Evolutionary conservation across 2,113 vertebrate species (phyloP).

Genomic region (Microtus oregoni): DNA sequence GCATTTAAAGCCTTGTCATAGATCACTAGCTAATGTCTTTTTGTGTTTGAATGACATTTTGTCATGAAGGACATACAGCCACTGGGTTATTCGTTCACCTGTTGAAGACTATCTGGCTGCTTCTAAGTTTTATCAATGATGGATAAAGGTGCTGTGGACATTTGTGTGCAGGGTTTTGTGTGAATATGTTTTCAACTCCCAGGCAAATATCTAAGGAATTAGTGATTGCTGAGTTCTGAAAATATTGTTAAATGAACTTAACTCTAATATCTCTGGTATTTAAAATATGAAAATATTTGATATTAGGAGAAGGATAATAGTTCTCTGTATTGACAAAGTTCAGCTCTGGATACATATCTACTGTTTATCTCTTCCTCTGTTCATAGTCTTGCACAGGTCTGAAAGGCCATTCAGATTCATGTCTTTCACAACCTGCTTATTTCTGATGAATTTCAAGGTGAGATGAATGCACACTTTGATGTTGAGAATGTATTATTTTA

Average conservation of each 20-base stretch:
- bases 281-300: constrained; percentile 19
- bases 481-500: not conserved
- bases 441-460: constrained; percentile 32
- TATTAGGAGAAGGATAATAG: not conserved
- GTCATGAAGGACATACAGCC: not conserved
- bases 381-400: not conserved
- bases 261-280: constrained; percentile 13
- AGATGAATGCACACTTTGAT: constrained; percentile 40
- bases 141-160: not conserved
- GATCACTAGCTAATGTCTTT: not conserved
- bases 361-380: constrained; percentile 26
- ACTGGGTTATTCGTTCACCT: not conserved
- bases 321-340: constrained; percentile 17
- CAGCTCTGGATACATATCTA: constrained; percentile 19
- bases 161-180: constrained; percentile 6
- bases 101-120: not conserved
- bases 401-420: constrained; percentile 4
- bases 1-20: not conserved
- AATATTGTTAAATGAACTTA: constrained; percentile 48
- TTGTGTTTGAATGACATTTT: not conserved
- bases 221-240: not conserved
- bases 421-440: not conserved
- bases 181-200: constrained; percentile 16
- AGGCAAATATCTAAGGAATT: constrained; percentile 7
- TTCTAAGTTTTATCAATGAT: constrained; percentile 32